phyloP scores from a whole-genome alignment of 2,888 invertebrate species.

The Melanostoma scalare region DNA sequence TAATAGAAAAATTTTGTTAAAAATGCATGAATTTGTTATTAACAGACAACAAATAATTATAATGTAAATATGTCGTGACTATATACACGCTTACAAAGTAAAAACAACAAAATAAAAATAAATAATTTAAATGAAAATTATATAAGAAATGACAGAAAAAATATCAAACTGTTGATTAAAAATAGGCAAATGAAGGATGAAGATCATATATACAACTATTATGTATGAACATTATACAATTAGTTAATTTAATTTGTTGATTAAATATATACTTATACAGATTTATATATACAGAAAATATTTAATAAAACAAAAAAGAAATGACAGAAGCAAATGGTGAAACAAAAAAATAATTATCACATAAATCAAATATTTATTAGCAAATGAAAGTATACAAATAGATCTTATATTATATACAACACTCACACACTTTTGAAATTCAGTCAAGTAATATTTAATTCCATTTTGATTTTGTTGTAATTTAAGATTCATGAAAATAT shows the following conservation, averaged over 20 bases:
- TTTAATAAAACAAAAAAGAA: conserved; percentile 53
- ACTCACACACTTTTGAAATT: conserved; percentile 33
- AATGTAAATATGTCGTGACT: conserved; percentile 68
- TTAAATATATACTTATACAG: conserved; percentile 73
- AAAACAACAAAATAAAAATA: conserved; percentile 27
- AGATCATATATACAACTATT: conserved; percentile 69
- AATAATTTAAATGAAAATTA: conserved; percentile 8
- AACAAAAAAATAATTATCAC: conserved; percentile 66
- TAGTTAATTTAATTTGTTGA: conserved; percentile 73
- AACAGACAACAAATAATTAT: conserved; percentile 47
- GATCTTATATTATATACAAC: conserved; percentile 68
- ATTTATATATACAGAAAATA: conserved; percentile 73
- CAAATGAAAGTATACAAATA: conserved; percentile 72
- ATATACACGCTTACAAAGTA: conserved; percentile 68
- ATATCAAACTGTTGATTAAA: conserved; percentile 66
- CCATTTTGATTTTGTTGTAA: too few species aligned
- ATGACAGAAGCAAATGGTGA: conserved; percentile 45
- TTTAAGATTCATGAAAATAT: too few species aligned
- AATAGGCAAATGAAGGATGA: conserved; percentile 63
- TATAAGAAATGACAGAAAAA: conserved; percentile 30
- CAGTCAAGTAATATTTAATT: background rate
- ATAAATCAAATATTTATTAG: conserved; percentile 73
- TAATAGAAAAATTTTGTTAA: conserved; percentile 66
- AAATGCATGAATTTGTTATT: conserved; percentile 70
- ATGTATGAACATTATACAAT: conserved; percentile 72